A percentile compares a stretch with the other conserved stretches of the same genome.
These are phyloP conservation scores for Oxytorus armatus DNA, from an alignment of 2,888 invertebrate species.

Conservation along the genomic window DNA sequence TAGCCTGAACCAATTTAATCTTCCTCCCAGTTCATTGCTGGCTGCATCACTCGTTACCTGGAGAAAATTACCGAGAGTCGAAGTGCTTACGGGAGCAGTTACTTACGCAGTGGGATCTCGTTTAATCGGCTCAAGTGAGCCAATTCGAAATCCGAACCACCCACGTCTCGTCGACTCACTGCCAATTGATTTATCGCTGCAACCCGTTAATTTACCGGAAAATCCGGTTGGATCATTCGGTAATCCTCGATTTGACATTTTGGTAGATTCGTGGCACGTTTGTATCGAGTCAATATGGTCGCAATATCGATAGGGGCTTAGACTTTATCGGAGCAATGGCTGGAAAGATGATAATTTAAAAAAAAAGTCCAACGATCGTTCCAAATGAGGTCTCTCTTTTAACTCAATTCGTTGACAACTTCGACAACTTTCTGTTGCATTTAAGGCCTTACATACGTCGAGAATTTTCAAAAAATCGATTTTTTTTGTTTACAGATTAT, in stretches of 20 bases:
- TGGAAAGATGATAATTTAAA: no score
- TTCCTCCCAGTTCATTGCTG: conserved; percentile 25
- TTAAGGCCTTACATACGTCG: no score
- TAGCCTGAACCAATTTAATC: conserved; percentile 33
- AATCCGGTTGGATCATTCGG: conserved; percentile 16
- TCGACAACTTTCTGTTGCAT: no score
- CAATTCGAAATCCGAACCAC: conserved; percentile 1
- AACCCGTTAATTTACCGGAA: conserved; percentile 20
- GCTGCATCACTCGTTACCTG: conserved; percentile 4
- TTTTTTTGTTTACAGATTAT: no score
- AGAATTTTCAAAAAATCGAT: no score
- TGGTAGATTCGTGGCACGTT: no score
- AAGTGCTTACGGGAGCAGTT: conserved; percentile 61
- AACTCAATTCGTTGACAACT: no score
- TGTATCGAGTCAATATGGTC: no score
- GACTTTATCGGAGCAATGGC: no score
- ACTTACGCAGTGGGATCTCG: conserved; percentile 32
- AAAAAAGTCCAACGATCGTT: no score
- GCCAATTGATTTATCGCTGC: conserved; percentile 52
- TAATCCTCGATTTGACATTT: conserved; percentile 15
- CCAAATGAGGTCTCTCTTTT: no score
- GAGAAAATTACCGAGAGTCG: conserved; percentile 37
- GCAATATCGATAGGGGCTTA: no score
- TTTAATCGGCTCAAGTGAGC: conserved; percentile 47
- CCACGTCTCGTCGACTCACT: background rate